phyloP scores from a whole-genome alignment of 2,797 vertebrate genomes.

The Tachyglossus aculeatus region DNA sequence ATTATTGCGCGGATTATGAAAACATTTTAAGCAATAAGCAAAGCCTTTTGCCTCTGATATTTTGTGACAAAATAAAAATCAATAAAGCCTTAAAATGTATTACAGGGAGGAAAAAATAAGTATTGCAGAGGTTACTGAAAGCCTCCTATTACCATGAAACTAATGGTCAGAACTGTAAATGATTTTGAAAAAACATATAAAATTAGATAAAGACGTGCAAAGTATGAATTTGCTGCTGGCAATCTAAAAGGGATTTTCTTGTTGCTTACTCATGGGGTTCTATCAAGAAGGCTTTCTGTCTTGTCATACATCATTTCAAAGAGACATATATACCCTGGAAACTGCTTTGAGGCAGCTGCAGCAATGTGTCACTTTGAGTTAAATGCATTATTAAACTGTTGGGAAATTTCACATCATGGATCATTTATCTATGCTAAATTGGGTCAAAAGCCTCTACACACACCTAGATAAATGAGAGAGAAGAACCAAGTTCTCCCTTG shows the following conservation, averaged over 20 bases:
- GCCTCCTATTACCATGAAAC: conserved; percentile 35
- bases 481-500: conserved; percentile 71
- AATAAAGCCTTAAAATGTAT: conserved; percentile 56
- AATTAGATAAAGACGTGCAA: conserved; percentile 70
- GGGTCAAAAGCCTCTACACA: conserved; percentile 79
- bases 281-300: conserved; percentile 64
- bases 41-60: conserved; percentile 30
- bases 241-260: conserved; percentile 73
- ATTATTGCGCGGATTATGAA: conserved; percentile 42
- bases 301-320: conserved; percentile 82
- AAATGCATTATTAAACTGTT: conserved; percentile 85
- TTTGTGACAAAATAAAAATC: conserved; percentile 31
- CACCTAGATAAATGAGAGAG: conserved; percentile 78
- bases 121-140: conserved; percentile 60
- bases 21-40: conserved; percentile 53
- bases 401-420: conserved; percentile 81
- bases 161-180: conserved; percentile 64
- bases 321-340: conserved; percentile 76
- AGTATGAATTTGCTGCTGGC: conserved; percentile 68
- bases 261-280: conserved; percentile 63
- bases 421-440: conserved; percentile 85
- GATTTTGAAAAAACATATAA: conserved; percentile 54
- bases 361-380: conserved; percentile 97
- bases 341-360: conserved; percentile 88
- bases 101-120: conserved; percentile 51